A percentile compares a stretch with the other conserved stretches of the same genome.
Conservation (phyloP, 2,797 vertebrate genomes). For the Amphiprion clarkii region DNA sequence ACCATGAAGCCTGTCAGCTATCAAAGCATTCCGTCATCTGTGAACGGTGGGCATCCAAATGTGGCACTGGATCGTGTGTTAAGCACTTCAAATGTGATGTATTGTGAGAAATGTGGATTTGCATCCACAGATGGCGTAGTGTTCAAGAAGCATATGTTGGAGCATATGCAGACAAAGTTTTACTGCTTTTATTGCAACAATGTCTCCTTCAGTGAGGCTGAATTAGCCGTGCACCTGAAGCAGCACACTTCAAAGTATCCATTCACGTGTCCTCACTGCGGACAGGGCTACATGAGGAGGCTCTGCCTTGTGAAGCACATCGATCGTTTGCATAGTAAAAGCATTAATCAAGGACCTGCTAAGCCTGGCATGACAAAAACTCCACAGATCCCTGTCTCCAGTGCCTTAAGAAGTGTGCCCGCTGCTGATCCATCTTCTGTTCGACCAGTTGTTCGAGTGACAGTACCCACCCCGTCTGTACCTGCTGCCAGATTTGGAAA, state of each 20-base stretch:
- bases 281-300: slow-evolving; percentile 92
- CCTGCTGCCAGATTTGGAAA: slow-evolving; percentile 54
- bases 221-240: slow-evolving; percentile 92
- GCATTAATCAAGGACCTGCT: slow-evolving; percentile 49
- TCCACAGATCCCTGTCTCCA: slow-evolving; percentile 57
- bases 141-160: slow-evolving; percentile 88
- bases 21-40: slow-evolving; percentile 56
- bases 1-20: slow-evolving; percentile 76
- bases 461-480: slow-evolving; percentile 46
- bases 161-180: slow-evolving; percentile 91
- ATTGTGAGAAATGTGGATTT: slow-evolving; percentile 93
- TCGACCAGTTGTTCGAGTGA: slow-evolving; percentile 63
- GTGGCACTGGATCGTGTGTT: slow-evolving; percentile 50
- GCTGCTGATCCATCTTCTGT: slow-evolving; percentile 34
- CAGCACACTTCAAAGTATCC: slow-evolving; percentile 91
- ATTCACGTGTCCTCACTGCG: slow-evolving; percentile 92
- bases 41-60: slow-evolving; percentile 49
- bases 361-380: slow-evolving; percentile 51
- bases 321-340: slow-evolving; percentile 88
- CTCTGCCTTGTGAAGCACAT: slow-evolving; percentile 95
- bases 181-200: slow-evolving; percentile 92
- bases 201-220: slow-evolving; percentile 91
- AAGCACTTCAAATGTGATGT: slow-evolving; percentile 71
- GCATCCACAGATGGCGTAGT: slow-evolving; percentile 86
- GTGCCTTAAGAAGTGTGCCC: slow-evolving; percentile 63